Evolutionary conservation across 1,140 invertebrate species (phyloP).

Genomic region (Choristoneura fumiferana): DNA sequence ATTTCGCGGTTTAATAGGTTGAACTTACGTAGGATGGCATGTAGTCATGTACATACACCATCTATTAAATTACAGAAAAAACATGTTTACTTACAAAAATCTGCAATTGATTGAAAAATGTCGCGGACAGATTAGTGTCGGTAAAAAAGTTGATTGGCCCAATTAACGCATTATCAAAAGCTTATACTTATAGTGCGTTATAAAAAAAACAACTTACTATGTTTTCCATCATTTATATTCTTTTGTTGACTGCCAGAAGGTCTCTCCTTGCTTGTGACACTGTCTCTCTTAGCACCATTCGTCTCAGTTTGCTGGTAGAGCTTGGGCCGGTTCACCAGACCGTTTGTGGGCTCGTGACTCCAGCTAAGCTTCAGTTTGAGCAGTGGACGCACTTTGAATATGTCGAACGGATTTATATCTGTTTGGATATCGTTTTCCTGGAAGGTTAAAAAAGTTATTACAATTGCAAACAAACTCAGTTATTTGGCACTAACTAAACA

Average conservation of each 20-base stretch:
- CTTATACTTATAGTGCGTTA: too few species aligned
- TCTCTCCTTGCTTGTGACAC: conserved; percentile 49
- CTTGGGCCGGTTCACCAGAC: conserved; percentile 83
- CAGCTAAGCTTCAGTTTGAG: conserved; percentile 91
- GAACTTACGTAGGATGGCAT: too few species aligned
- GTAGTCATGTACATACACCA: too few species aligned
- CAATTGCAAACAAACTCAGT: too few species aligned
- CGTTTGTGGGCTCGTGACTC: conserved; percentile 86
- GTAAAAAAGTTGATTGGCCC: too few species aligned
- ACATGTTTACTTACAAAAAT: too few species aligned
- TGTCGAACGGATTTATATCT: conserved; percentile 81
- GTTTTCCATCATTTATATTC: conserved; percentile 49
- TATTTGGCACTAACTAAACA: too few species aligned
- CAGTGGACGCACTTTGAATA: conserved; percentile 87
- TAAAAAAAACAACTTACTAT: conserved; percentile 54
- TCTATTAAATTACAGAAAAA: too few species aligned
- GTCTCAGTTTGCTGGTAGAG: conserved; percentile 67
- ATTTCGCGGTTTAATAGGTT: too few species aligned
- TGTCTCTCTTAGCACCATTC: conserved; percentile 62
- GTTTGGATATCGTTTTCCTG: conserved; percentile 72
- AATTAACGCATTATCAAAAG: too few species aligned
- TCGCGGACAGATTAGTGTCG: too few species aligned
- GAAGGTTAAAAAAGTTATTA: conserved; percentile 28
- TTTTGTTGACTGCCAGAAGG: conserved; percentile 41
- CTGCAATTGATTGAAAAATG: too few species aligned